phyloP scores from a whole-genome alignment of 2,113 vertebrate genomes.

The Gobio gobio region DNA sequence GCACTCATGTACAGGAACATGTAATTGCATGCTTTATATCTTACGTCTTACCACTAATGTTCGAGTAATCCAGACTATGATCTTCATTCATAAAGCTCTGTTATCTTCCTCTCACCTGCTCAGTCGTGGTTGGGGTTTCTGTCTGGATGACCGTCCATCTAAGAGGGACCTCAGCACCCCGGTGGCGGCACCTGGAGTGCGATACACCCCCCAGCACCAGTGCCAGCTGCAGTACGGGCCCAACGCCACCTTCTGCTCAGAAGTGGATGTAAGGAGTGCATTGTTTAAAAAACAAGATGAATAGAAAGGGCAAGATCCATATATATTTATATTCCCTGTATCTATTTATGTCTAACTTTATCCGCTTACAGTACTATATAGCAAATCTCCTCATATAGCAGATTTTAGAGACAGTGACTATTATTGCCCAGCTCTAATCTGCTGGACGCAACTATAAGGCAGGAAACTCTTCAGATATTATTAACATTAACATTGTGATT shows the following conservation, averaged over 20 bases:
- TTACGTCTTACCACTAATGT: neutral
- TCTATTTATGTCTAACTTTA: no score
- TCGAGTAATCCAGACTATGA: neutral
- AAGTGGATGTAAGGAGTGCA: conserved; percentile 85
- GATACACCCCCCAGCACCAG: conserved; percentile 94
- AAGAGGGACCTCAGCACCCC: conserved; percentile 88
- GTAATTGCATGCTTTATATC: neutral
- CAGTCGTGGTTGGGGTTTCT: conserved; percentile 95
- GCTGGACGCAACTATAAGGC: no score
- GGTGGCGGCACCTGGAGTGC: conserved; percentile 87
- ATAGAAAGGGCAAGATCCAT: neutral
- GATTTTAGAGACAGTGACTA: no score
- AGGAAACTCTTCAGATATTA: no score
- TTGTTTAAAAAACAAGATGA: neutral
- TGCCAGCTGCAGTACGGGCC: conserved; percentile 97
- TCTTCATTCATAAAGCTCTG: neutral
- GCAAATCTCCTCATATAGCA: no score
- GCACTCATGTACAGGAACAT: conserved; percentile 22
- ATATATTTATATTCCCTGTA: no score
- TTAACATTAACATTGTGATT: no score
- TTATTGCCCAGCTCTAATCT: no score
- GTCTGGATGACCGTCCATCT: conserved; percentile 90
- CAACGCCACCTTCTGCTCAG: conserved; percentile 91
- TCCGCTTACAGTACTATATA: no score
- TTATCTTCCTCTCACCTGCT: conserved; percentile 25